Evolutionary conservation across 1,140 invertebrate genomes (phyloP), one percentile per base, ranked within the genome.

Genomic region (Hylaeus volcanicus): DNA sequence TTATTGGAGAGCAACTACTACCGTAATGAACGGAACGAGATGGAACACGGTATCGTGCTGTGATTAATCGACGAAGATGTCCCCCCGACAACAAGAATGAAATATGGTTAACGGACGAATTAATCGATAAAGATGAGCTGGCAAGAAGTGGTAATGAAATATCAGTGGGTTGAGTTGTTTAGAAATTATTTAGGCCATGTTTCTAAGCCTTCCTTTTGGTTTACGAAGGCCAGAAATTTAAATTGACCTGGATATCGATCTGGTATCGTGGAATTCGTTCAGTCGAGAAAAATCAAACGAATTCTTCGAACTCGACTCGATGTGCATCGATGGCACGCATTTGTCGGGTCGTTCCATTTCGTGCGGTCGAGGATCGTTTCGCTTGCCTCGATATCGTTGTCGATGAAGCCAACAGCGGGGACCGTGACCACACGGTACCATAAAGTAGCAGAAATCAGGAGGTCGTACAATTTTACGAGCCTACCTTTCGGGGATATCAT

Each of bases 391-490:
- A 73, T 48, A 73, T 45, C n/a, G 65, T 11, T 9, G n/a, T 43
- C 53, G n/a, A 60, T 73, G 15, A 12, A 56, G 14, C 39, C 8
- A 6, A 55, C 11, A 12, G 14, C 37, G 74, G 45, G 41, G 12
- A 6, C 43, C 6, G 1, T 73, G 43, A 41, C 5, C 5, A 6
- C 8, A 2, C 12, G 1, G 8, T 1, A 6, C 41, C 41, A 45
- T 73, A 60, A 73, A 73, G 1, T 75, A 39, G 3, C n/a, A 39
- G 12, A 66, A 55, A 75, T 66, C 51, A 56, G 45, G 39, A 45
- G 15, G n/a, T 75, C 63, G 51, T 75, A 45, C 8, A 11, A 56
- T 75, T 75, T 75, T 75, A 75, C 63, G 74, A 55, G 63, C 0
- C 63, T 15, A 66, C 48, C 60, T 51, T 65, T 74, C 14, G 37